Evolutionary conservation across 2,113 vertebrate genomes (phyloP).

Genomic region (Chascanopsetta lugubris): DNA sequence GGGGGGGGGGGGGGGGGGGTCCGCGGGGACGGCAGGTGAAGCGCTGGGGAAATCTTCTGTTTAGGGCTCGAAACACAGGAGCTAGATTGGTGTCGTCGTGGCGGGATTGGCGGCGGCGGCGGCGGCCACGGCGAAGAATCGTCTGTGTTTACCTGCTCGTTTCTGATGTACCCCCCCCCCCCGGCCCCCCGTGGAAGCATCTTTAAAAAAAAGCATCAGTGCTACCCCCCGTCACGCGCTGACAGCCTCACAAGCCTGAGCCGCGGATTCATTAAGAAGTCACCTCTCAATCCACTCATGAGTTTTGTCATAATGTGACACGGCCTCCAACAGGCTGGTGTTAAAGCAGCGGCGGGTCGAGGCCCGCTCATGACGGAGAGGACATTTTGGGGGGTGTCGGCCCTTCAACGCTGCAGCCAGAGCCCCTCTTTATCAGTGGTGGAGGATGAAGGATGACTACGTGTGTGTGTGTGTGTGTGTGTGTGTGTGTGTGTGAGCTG

Average conservation of each 20-base stretch:
- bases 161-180: slow-evolving; percentile 64
- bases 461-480: too few species aligned
- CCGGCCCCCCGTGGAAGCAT: too few species aligned
- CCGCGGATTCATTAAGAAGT: slow-evolving; percentile 30
- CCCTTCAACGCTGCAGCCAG: not conserved
- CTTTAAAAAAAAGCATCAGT: slow-evolving; percentile 39
- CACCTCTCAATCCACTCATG: slow-evolving; percentile 21
- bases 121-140: slow-evolving; percentile 55
- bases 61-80: slow-evolving; percentile 65
- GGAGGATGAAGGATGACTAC: not conserved
- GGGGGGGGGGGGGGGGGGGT: slow-evolving; percentile 62
- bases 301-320: not conserved
- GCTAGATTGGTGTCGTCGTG: slow-evolving; percentile 70
- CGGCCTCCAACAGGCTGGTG: too few species aligned
- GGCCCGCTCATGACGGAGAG: too few species aligned
- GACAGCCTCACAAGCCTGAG: slow-evolving; percentile 40
- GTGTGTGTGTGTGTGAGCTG: not conserved
- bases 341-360: too few species aligned
- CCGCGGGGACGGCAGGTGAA: slow-evolving; percentile 51
- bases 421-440: not conserved
- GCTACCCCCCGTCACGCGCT: slow-evolving; percentile 29
- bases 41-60: slow-evolving; percentile 76
- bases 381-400: too few species aligned
- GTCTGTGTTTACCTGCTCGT: slow-evolving; percentile 70
- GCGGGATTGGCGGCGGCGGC: slow-evolving; percentile 55